Conservation (phyloP, 2,113 vertebrate species). For the Girardinichthys multiradiatus region DNA sequence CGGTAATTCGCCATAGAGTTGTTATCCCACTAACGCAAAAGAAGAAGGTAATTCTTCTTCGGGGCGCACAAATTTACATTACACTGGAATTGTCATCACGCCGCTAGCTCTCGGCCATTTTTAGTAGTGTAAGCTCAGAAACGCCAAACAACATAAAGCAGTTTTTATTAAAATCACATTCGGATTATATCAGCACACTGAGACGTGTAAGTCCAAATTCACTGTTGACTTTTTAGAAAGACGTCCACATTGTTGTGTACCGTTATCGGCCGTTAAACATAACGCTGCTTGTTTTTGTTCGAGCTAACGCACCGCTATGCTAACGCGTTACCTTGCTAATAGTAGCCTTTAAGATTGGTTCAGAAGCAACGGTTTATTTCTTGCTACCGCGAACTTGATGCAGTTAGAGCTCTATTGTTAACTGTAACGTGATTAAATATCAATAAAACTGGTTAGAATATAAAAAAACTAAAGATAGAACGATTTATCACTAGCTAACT, state of each 20-base stretch:
- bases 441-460: rapidly evolving
- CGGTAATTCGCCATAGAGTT: not conserved
- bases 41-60: not conserved
- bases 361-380: slow-evolving; percentile 32
- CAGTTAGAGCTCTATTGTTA: not conserved
- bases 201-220: slow-evolving; percentile 64
- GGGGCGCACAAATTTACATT: not conserved
- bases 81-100: slow-evolving; percentile 73
- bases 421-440: not conserved
- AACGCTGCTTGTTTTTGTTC: slow-evolving; percentile 49
- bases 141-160: slow-evolving; percentile 46
- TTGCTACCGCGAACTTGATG: not conserved
- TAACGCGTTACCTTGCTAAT: slow-evolving; percentile 6
- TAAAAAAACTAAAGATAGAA: not conserved
- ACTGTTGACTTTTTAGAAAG: not conserved
- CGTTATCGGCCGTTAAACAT: not conserved
- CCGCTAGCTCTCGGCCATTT: slow-evolving; percentile 73
- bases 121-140: slow-evolving; percentile 56
- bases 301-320: slow-evolving; percentile 13
- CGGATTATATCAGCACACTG: slow-evolving; percentile 20
- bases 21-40: not conserved
- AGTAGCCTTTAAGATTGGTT: slow-evolving; percentile 3
- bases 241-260: not conserved
- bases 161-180: slow-evolving; percentile 16
- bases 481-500: not conserved